phyloP scores from a whole-genome alignment of 2,797 vertebrate genomes.

The Notolabrus celidotus region DNA sequence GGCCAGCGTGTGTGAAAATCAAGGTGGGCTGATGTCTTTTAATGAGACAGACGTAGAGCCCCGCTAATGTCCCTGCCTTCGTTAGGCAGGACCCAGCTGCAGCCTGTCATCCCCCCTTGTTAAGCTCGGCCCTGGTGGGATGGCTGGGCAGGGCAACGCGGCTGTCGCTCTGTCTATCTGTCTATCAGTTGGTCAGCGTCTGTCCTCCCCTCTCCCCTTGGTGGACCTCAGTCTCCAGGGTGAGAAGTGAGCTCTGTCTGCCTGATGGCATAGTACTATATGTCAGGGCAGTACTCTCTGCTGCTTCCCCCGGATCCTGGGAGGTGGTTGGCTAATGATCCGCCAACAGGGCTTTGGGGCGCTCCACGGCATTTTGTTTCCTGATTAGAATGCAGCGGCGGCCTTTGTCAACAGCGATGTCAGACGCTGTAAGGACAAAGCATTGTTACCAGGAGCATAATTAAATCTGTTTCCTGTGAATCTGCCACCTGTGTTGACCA shows the following conservation, averaged over 20 bases:
- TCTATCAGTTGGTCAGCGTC: conserved; percentile 90
- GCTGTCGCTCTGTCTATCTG: conserved; percentile 91
- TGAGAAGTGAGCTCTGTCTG: conserved; percentile 83
- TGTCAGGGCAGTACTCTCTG: conserved; percentile 83
- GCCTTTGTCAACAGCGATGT: conserved; percentile 96
- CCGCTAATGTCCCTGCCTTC: conserved; percentile 95
- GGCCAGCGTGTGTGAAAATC: conserved; percentile 89
- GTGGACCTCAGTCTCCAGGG: conserved; percentile 90
- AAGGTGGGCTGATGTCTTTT: conserved; percentile 99
- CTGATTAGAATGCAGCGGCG: conserved; percentile 95
- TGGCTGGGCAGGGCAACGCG: conserved; percentile 65
- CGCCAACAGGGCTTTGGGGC: conserved; percentile 87
- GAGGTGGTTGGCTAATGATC: conserved; percentile 91
- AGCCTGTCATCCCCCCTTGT: conserved; percentile 93
- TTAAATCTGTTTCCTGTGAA: conserved; percentile 92
- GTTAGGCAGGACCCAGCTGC: conserved; percentile 96
- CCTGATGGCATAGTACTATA: conserved; percentile 88
- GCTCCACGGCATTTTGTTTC: conserved; percentile 93
- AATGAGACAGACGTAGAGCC: conserved; percentile 99
- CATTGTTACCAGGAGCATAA: conserved; percentile 94
- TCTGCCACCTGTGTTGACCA: conserved; percentile 86
- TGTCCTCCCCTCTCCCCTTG: conserved; percentile 89
- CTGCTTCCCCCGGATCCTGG: conserved; percentile 75
- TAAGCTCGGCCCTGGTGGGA: conserved; percentile 81
- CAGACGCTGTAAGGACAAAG: conserved; percentile 91